Conservation (phyloP, 2,113 vertebrate species). For the Heloderma charlesbogerti region DNA sequence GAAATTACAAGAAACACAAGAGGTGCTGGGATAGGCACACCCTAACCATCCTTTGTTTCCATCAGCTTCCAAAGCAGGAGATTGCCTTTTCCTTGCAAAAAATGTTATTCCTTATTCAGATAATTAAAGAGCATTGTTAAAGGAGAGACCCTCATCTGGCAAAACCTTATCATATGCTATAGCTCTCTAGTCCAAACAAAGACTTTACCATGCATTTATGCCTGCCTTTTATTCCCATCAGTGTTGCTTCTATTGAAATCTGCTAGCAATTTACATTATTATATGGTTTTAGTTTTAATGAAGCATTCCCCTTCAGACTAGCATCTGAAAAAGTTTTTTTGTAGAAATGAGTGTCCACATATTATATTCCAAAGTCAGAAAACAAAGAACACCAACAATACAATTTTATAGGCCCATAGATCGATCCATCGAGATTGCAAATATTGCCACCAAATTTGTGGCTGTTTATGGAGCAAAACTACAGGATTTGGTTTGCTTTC, state of each 20-base stretch:
- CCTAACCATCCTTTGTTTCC: conserved; percentile 10
- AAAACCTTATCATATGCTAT: not conserved
- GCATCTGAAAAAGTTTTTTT: not conserved
- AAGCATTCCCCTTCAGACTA: not conserved
- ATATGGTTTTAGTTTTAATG: not conserved
- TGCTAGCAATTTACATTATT: conserved; percentile 11
- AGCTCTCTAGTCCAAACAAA: not conserved
- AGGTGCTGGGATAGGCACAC: not conserved
- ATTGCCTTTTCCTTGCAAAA: not conserved
- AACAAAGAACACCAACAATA: not conserved
- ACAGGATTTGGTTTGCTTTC: conserved; percentile 1
- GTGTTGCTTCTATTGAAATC: conserved; percentile 1
- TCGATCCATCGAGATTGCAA: not conserved
- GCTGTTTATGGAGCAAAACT: not conserved
- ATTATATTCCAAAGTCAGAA: not conserved
- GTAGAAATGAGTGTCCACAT: not conserved
- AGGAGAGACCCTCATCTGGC: not conserved
- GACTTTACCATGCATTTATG: not conserved
- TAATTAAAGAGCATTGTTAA: not conserved
- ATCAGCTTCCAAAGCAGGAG: not conserved
- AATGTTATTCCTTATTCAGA: not conserved
- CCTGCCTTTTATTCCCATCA: not conserved
- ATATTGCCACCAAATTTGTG: not conserved
- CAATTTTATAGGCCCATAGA: not conserved
- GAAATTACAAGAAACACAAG: not conserved